Percentiles rank a stretch among this genome's conserved stretches.
These are phyloP conservation scores for Decapterus maruadsi DNA, from an alignment of 2,797 vertebrate species.

Conservation along the genomic window DNA sequence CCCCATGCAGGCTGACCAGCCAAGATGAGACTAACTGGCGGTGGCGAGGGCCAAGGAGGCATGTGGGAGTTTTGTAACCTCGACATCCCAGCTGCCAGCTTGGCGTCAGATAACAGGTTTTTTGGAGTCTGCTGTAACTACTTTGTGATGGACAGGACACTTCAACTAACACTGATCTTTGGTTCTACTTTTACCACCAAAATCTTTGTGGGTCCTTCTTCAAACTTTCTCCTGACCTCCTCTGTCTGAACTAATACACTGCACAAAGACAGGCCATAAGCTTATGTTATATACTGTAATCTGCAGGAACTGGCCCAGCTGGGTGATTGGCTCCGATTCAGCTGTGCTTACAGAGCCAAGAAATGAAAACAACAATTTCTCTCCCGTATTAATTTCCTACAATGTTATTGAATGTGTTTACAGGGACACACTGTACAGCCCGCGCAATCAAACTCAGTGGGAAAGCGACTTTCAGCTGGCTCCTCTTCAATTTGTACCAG, in stretches of 20 bases:
- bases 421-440: background rate
- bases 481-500: constrained; percentile 28
- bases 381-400: constrained; percentile 16
- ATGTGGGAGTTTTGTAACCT: constrained; percentile 36
- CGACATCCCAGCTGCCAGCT: constrained; percentile 9
- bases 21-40: constrained; percentile 22
- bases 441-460: constrained; percentile 3
- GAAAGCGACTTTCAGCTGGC: constrained; percentile 21
- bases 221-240: background rate
- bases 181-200: constrained; percentile 1
- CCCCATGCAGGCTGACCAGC: constrained; percentile 26
- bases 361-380: constrained; percentile 12
- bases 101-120: constrained; percentile 10
- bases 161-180: background rate
- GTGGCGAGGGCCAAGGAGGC: constrained; percentile 1
- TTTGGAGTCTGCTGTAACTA: background rate
- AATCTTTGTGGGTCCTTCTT: constrained; percentile 4
- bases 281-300: background rate
- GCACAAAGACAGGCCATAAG: background rate
- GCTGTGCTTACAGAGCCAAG: constrained; percentile 1
- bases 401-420: constrained; percentile 30
- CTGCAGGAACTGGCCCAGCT: constrained; percentile 27
- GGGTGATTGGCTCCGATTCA: constrained; percentile 34
- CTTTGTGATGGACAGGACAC: constrained; percentile 8
- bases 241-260: constrained; percentile 11